phyloP scores from a whole-genome alignment of 2,888 invertebrate genomes.

The Oasisia sp. region DNA sequence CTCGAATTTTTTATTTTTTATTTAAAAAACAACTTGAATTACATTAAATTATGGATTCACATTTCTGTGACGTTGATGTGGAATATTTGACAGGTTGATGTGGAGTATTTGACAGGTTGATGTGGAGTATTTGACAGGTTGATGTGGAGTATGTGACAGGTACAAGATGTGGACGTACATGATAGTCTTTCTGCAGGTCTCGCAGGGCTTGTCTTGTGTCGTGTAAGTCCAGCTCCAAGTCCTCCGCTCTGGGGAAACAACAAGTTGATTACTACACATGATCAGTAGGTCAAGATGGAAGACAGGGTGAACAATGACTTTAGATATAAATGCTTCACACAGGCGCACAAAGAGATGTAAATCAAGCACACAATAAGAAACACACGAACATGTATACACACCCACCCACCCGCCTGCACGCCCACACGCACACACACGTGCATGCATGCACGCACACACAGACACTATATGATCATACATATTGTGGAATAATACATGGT shows the following conservation, averaged over 20 bases:
- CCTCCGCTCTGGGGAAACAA: constrained; percentile 46
- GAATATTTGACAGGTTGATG: neutral
- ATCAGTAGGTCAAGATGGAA: neutral
- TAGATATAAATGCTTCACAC: too few relatives aligned
- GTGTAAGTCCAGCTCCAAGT: constrained; percentile 54
- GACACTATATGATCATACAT: neutral
- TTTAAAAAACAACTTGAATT: too few relatives aligned
- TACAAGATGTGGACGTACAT: constrained; percentile 22
- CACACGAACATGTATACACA: too few relatives aligned
- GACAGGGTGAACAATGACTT: neutral
- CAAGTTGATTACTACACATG: neutral
- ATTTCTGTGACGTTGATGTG: neutral
- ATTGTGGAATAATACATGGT: neutral
- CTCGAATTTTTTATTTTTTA: too few relatives aligned
- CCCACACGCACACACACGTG: too few relatives aligned
- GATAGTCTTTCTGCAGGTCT: constrained; percentile 29
- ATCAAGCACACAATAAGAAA: too few relatives aligned
- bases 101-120: neutral
- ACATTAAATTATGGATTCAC: too few relatives aligned
- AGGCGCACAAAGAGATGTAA: too few relatives aligned
- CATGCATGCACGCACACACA: too few relatives aligned
- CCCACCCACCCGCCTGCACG: too few relatives aligned
- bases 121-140: neutral
- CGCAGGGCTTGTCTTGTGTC: constrained; percentile 32
- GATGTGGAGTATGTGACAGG: neutral